These are phyloP conservation scores for Acanthornis magna DNA, from an alignment of 2,797 vertebrate genomes.

Conservation along the genomic window DNA sequence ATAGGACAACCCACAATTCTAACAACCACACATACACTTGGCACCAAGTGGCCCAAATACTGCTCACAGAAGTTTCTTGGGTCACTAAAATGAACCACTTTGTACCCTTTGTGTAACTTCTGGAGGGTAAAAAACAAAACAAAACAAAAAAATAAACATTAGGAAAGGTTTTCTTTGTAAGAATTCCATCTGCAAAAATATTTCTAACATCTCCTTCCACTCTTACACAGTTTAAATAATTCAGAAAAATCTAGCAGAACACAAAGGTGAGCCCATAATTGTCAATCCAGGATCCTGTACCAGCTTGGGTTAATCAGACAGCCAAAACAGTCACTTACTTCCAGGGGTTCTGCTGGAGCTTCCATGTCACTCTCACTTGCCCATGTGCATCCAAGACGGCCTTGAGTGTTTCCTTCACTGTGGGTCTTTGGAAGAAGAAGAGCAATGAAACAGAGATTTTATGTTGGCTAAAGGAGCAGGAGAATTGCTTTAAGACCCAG, in stretches of 20 bases:
- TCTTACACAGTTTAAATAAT: neutral
- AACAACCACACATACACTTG: neutral
- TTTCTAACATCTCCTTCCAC: neutral
- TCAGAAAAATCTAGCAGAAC: neutral
- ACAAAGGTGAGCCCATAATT: neutral
- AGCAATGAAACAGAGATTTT: neutral
- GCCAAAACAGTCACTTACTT: slow-evolving; percentile 62
- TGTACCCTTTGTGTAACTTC: neutral
- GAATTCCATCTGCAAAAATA: neutral
- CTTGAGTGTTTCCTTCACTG: neutral
- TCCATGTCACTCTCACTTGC: slow-evolving; percentile 2
- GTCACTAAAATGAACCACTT: neutral
- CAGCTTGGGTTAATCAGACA: neutral
- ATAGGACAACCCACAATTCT: neutral
- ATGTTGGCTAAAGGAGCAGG: neutral
- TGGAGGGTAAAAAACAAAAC: too few species aligned
- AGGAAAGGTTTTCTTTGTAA: neutral
- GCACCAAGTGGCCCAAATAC: neutral
- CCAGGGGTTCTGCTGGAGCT: neutral
- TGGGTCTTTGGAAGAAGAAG: slow-evolving; percentile 48
- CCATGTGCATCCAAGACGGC: neutral
- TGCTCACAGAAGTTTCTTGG: neutral
- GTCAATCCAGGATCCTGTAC: neutral
- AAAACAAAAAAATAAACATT: too few species aligned
- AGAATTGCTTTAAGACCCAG: neutral